Base-by-base conservation (phyloP, 2,888 invertebrate genomes). In the Drosophila infuscata region DNA sequence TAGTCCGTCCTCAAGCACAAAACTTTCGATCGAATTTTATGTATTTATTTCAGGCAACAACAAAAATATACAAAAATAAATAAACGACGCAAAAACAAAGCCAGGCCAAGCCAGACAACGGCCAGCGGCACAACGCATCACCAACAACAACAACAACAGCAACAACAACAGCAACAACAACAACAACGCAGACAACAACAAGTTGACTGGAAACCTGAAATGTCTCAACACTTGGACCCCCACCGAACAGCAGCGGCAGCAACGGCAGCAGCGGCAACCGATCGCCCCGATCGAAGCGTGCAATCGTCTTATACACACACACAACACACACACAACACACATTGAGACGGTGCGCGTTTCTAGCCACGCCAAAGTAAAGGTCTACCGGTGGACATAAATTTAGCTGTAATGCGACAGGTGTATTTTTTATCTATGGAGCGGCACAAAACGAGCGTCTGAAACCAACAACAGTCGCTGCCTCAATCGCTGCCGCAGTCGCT, bases 331-430 rank as follows among this genome's bases (percentile, higher is more conserved):
- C 51, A 60, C 64, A n/a, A 62, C 12, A 65, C 11, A 54, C 53
- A 41, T 49, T 52, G 52, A 64, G 57, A 58, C 89, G 74, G 71
- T 74, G 79, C 85, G 70, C 90, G 87, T 85, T 89, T 91, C 86
- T 91, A 91, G 90, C 81, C 90, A 76, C 87, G 76, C 90, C 90
- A 83, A 88, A 88, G 88, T 85, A 91, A 91, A 91, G 91, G 91
- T 91, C 91, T 91, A 91, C 92, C 92, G 91, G 91, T 91, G 92
- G 88, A 91, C 91, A 91, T 91, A 92, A 92, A 92, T 91, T 92
- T 91, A 87, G 84, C 90, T 89, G 92, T 91, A 92, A 92, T 92
- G 91, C 92, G 91, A 91, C 91, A 91, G 91, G 91, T 91, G 91
- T 92, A 92, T 91, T 92, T 88, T 88, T 90, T 88, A 88, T 88